A percentile compares a stretch with the other conserved stretches of the same genome.
phyloP scores from a whole-genome alignment of 2,113 vertebrate genomes.

The Eleginops maclovinus region DNA sequence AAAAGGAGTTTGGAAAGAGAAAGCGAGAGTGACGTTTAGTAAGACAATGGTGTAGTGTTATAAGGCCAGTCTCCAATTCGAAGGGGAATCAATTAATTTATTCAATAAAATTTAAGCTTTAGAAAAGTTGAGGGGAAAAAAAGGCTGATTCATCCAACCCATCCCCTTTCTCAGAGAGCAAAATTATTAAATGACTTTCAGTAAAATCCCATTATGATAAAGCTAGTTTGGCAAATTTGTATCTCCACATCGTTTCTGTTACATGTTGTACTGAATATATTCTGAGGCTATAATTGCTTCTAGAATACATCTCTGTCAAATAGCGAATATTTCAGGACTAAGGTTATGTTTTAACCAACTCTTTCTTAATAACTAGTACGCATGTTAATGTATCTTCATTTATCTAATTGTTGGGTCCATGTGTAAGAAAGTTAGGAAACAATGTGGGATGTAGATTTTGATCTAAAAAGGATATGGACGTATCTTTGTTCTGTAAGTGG shows the following conservation, averaged over 20 bases:
- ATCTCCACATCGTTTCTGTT: background rate
- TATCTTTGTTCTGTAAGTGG: background rate
- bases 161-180: background rate
- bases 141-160: background rate
- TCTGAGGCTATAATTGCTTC: background rate
- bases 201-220: background rate
- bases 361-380: background rate
- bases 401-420: background rate
- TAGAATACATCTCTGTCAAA: background rate
- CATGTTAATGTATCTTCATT: background rate
- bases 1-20: background rate
- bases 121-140: background rate
- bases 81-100: background rate
- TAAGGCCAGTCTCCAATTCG: background rate
- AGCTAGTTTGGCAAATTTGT: background rate
- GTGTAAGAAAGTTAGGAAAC: background rate
- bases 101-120: background rate
- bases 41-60: background rate
- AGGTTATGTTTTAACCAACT: background rate
- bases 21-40: background rate
- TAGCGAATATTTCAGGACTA: background rate
- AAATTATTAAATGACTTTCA: background rate
- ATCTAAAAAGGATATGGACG: background rate
- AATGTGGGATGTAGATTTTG: background rate
- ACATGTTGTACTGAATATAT: background rate